Conservation (phyloP, 2,113 vertebrate genomes). For the Meriones unguiculatus region DNA sequence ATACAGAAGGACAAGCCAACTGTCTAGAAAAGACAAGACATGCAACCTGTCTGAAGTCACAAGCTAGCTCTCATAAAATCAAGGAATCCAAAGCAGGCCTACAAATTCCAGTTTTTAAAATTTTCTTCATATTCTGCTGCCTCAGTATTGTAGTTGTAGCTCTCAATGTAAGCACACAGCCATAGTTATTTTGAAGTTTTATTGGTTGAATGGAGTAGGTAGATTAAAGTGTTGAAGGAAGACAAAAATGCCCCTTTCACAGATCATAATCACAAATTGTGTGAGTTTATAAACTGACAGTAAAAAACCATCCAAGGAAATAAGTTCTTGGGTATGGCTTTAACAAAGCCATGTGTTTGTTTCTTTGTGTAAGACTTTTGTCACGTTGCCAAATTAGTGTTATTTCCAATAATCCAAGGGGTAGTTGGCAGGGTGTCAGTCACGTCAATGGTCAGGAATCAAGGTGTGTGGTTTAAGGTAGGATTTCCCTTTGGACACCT, state of each 20-base stretch:
- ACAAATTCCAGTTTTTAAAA: not conserved
- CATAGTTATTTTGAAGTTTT: constrained; percentile 10
- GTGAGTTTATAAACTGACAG: not conserved
- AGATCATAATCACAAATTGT: not conserved
- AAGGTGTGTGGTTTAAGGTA: not conserved
- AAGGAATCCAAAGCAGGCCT: not conserved
- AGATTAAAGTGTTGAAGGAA: constrained; percentile 32
- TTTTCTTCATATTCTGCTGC: not conserved
- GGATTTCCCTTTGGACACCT: not conserved
- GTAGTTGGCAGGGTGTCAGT: not conserved
- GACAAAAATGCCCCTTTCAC: not conserved
- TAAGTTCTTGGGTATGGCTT: not conserved
- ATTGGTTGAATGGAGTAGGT: constrained; percentile 4
- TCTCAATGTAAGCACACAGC: not conserved
- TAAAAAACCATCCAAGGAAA: constrained; percentile 43
- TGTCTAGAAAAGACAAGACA: not conserved
- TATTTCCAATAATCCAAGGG: not conserved
- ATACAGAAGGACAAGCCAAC: not conserved
- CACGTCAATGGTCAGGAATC: not conserved
- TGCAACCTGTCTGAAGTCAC: constrained; percentile 10
- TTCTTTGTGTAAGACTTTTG: not conserved
- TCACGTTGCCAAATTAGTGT: constrained; percentile 32
- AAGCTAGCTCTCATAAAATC: not conserved
- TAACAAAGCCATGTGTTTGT: constrained; percentile 5
- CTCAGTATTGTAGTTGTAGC: not conserved